Percentiles rank a stretch among this genome's conserved stretches.
These are phyloP conservation scores for Saiga tatarica DNA, from an alignment of 2,113 vertebrate genomes.

Conservation along the genomic window DNA sequence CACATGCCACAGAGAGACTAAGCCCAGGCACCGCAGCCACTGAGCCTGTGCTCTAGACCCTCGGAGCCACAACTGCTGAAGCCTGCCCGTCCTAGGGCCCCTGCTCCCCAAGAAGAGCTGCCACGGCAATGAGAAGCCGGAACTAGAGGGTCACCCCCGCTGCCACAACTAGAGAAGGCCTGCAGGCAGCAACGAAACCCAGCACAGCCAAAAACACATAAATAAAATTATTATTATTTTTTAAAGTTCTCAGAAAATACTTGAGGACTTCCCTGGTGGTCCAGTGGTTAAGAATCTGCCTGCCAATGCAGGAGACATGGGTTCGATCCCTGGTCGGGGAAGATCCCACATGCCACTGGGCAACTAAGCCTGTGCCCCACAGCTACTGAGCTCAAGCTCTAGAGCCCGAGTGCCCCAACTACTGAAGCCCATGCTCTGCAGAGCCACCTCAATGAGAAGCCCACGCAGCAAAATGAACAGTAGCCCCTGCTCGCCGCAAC, in stretches of 20 bases:
- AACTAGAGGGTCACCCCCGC: neutral
- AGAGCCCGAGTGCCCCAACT: neutral
- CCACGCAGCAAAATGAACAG: neutral
- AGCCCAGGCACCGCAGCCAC: neutral
- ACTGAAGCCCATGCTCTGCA: neutral
- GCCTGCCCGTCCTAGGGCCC: neutral
- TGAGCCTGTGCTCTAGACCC: neutral
- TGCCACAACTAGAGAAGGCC: neutral
- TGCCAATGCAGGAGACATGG: neutral
- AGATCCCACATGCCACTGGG: neutral
- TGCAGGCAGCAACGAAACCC: neutral
- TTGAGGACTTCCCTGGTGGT: neutral
- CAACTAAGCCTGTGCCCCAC: neutral
- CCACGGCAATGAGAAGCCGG: neutral
- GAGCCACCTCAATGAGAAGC: neutral
- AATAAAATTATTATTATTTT: no score
- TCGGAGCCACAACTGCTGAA: neutral
- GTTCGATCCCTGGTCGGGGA: neutral
- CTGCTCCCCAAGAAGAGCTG: neutral
- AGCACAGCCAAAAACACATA: neutral
- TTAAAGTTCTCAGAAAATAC: neutral
- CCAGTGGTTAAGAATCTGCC: neutral
- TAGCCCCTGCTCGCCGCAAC: neutral
- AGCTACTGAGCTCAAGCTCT: neutral
- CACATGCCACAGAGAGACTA: neutral